Base-by-base conservation (phyloP, 2,113 vertebrate species). In the Trogon melanurus region DNA sequence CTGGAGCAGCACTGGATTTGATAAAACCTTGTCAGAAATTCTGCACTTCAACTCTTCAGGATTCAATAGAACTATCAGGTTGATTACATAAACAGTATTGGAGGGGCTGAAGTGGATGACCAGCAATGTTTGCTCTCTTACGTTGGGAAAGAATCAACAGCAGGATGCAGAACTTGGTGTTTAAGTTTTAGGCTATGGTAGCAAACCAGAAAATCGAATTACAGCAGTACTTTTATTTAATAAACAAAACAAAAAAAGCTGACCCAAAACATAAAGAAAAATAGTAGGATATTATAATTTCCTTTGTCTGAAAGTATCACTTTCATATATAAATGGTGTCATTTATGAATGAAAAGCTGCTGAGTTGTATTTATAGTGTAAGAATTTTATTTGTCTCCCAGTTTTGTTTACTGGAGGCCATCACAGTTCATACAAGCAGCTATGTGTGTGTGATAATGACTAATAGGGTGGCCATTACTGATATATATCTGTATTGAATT, bases 391-490 rank as follows among this genome's bases (percentile, higher is more conserved):
- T 94, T 94, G 17, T 90, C 20, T 85, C 70, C 53, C 30, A 74
- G 47, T 83, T 94, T 79, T 95, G 79, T 83, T 96, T 94, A 94
- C 72, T 83, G 79, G 88, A 78, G 79, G 75, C 91, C 79, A 93
- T 75, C 62, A 47, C n/a, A 66, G 62, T 72, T 82, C 62, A 57
- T 88, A 47, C 13, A 70, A 73, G 60, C 15, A 34, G 34, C 61
- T 70, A 4, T 66, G 34, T 38, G 25, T 87, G 26, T 71, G 34
- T 45, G 60, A 48, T 80, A 89, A 82, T 85, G 60, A 85, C 51
- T 89, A 73, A 83, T 56, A 85, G 45, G 50, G 20, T 75, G 45
- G 44, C n/a, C 3, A 1, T 80, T 67, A 26, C 8, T 85, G 32
- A 16, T 89, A 20, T 64, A 64, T 21, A 10, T 81, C 17, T 62